A percentile compares a stretch with the other conserved stretches of the same genome.
These are phyloP conservation scores for Archaeoteleia sp. DNA, from an alignment of 2,888 invertebrate genomes.

Conservation along the genomic window DNA sequence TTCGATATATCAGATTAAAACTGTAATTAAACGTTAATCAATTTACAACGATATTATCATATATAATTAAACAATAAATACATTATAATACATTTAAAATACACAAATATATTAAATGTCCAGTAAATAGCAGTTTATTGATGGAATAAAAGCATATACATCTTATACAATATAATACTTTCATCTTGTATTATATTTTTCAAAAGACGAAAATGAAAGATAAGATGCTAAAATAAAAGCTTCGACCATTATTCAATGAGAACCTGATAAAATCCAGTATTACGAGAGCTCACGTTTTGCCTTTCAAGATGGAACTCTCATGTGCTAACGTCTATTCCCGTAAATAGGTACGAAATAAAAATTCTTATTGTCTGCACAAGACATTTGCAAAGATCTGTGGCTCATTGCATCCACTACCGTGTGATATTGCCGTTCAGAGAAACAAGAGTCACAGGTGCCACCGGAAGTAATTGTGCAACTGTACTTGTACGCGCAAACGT, in stretches of 20 bases:
- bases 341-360: slow-evolving; percentile 29
- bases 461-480: slow-evolving; percentile 40
- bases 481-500: slow-evolving; percentile 33
- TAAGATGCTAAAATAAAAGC: slow-evolving; percentile 16
- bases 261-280: slow-evolving; percentile 31
- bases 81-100: too few species aligned
- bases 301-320: slow-evolving; percentile 14
- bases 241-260: slow-evolving; percentile 34
- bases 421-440: slow-evolving; percentile 33
- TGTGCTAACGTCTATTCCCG: slow-evolving; percentile 15
- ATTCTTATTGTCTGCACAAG: slow-evolving; percentile 32
- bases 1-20: too few species aligned
- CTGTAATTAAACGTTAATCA: too few species aligned
- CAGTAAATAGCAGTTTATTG: too few species aligned
- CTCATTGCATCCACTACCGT: slow-evolving; percentile 27
- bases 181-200: too few species aligned
- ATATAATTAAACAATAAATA: too few species aligned
- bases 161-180: too few species aligned
- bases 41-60: too few species aligned
- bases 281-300: slow-evolving; percentile 18
- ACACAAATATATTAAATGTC: too few species aligned
- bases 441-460: slow-evolving; percentile 31
- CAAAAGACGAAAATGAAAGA: slow-evolving; percentile 17
- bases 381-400: slow-evolving; percentile 39
- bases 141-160: too few species aligned